Evolutionary conservation across 2,113 vertebrate genomes (phyloP), one percentile per base, ranked within the genome.

Genomic region (Clupea harengus): DNA sequence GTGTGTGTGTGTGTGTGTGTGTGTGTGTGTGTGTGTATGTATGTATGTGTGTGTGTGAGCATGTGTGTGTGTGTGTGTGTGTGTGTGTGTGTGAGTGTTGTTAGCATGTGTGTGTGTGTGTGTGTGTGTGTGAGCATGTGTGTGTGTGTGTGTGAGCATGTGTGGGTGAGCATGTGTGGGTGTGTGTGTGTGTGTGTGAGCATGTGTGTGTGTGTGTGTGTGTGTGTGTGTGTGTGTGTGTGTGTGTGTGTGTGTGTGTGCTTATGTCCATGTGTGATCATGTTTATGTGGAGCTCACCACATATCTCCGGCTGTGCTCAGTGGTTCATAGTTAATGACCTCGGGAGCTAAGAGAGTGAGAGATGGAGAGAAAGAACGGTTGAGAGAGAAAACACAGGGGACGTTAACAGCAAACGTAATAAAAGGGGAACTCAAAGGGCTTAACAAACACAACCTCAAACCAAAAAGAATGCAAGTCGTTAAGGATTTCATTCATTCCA

Each of bases 291-390:
- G n/a, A 28, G 72, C 95, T 95, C 89, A 96, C 95, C 94, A 95
- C 96, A 96, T 96, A 86, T 97, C 95, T 0, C 94, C 91, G 0
- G 94, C 92, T 0, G 92, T 88, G 81, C 90, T 92, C 83, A 96
- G 92, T 0, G 95, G 91, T 32, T 96, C 94, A 0, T 88, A 87
- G 87, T 95, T 94, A 87, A 96, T 95, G 86, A 95, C 94, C 90
- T 97, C 96, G 0, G 94, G 95, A 67, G 94, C 94, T 95, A 64
- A 85, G 45, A 47, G 81, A 28, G 49, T 54, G 22, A 46, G 45
- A 32, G 50, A n/a, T 0, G 22, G 25, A 82, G 45, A 44, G 45
- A 64, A n/a, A 46, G 2, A 50, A 11, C 18, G n/a, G 83, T 39
- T 39, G 20, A 25, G 45, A 85, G 49, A 81, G 49, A 84, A 45